These are phyloP conservation scores for Chymomyza caudatula DNA, from an alignment of 2,888 invertebrate species.

Conservation along the genomic window DNA sequence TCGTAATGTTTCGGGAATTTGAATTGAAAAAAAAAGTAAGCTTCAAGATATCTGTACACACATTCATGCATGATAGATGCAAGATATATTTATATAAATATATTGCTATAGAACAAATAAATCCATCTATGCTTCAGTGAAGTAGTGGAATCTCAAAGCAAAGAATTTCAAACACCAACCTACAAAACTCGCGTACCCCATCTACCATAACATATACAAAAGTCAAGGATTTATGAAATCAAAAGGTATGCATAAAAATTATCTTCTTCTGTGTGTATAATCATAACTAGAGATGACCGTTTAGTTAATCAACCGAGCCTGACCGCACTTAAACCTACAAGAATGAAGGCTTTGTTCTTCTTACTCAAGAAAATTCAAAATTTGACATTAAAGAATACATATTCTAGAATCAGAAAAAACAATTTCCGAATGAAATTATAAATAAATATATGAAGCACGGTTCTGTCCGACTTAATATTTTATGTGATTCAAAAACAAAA, in stretches of 20 bases:
- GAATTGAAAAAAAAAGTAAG: slow-evolving; percentile 38
- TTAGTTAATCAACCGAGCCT: no score
- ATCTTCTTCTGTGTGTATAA: neutral
- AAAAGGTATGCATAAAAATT: slow-evolving; percentile 49
- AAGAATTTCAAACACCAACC: neutral
- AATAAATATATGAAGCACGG: no score
- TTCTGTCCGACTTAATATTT: no score
- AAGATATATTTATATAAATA: neutral
- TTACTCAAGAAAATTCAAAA: no score
- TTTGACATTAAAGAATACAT: no score
- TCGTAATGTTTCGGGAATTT: slow-evolving; percentile 57
- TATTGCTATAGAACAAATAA: neutral
- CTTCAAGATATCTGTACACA: neutral
- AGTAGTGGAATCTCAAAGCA: slow-evolving; percentile 29
- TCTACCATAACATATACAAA: slow-evolving; percentile 5
- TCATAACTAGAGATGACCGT: slow-evolving; percentile 22
- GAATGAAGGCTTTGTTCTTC: no score
- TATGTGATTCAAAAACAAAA: no score
- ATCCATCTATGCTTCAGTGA: slow-evolving; percentile 25
- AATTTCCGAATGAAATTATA: no score
- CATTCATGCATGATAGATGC: neutral
- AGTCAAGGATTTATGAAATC: slow-evolving; percentile 65
- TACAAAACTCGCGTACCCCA: slow-evolving; percentile 9
- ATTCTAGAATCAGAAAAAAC: no score
- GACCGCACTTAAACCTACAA: no score